A percentile compares a stretch with the other conserved stretches of the same genome.
Conservation (phyloP, 2,113 vertebrate species). For the Condylura cristata region DNA sequence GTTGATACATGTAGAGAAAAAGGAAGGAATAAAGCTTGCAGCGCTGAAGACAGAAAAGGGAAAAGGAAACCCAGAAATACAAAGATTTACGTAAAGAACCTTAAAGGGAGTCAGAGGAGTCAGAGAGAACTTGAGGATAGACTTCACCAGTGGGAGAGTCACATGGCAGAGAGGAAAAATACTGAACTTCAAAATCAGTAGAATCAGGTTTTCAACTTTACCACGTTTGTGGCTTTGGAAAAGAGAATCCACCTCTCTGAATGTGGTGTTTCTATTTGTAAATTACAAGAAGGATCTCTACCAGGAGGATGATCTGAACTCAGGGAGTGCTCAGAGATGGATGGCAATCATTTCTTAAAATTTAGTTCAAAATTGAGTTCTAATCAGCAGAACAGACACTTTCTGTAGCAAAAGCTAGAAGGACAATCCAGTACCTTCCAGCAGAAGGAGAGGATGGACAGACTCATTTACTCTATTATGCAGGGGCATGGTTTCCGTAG, state of each 20-base stretch:
- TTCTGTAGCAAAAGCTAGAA: neutral
- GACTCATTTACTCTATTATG: neutral
- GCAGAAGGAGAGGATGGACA: neutral
- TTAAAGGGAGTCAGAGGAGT: neutral
- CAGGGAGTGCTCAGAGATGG: neutral
- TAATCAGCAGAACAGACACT: neutral
- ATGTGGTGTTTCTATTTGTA: neutral
- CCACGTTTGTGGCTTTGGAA: neutral
- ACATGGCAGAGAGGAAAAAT: neutral
- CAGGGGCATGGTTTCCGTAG: neutral
- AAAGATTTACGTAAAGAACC: neutral
- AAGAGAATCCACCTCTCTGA: neutral
- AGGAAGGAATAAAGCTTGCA: neutral
- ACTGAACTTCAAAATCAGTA: neutral
- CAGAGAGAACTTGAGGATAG: neutral
- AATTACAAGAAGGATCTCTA: neutral
- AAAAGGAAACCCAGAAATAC: neutral
- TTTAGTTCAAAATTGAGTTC: neutral
- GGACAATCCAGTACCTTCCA: neutral
- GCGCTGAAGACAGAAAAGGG: neutral
- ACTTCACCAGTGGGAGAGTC: neutral
- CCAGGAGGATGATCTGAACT: neutral
- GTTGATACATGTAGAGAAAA: neutral
- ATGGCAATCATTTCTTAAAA: neutral
- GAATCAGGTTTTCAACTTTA: neutral